Evolutionary conservation across 1,140 invertebrate genomes (phyloP).

Genomic region (Philotrypesis tridentata): DNA sequence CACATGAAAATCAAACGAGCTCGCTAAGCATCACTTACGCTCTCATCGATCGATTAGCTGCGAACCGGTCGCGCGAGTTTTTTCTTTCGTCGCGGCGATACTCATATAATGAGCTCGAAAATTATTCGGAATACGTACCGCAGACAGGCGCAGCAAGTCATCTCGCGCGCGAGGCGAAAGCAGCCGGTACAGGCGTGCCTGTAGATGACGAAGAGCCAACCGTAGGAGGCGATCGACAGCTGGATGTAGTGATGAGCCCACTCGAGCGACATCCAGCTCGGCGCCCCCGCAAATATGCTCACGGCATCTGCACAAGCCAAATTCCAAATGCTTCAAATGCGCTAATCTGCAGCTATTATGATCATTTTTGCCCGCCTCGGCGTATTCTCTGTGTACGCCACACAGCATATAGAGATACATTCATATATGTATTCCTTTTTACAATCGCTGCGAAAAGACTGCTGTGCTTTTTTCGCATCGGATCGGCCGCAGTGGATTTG

Average conservation of each 20-base stretch:
- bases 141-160: conserved; percentile 84
- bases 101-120: no score
- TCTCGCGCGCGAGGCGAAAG: conserved; percentile 81
- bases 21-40: background rate
- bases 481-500: no score
- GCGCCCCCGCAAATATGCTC: conserved; percentile 77
- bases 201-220: conserved; percentile 92
- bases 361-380: background rate
- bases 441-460: no score
- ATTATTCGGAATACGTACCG: conserved; percentile 71
- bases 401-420: no score
- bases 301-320: conserved; percentile 59
- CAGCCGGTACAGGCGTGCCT: conserved; percentile 83
- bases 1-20: background rate
- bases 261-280: conserved; percentile 87
- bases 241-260: conserved; percentile 85
- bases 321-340: background rate
- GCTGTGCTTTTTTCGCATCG: no score
- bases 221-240: conserved; percentile 88
- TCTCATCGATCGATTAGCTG: no score
- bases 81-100: no score
- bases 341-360: background rate
- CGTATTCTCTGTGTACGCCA: no score
- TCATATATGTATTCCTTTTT: no score
- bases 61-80: no score